Conservation (phyloP, 2,888 invertebrate genomes). For the Cheilosia impressa region DNA sequence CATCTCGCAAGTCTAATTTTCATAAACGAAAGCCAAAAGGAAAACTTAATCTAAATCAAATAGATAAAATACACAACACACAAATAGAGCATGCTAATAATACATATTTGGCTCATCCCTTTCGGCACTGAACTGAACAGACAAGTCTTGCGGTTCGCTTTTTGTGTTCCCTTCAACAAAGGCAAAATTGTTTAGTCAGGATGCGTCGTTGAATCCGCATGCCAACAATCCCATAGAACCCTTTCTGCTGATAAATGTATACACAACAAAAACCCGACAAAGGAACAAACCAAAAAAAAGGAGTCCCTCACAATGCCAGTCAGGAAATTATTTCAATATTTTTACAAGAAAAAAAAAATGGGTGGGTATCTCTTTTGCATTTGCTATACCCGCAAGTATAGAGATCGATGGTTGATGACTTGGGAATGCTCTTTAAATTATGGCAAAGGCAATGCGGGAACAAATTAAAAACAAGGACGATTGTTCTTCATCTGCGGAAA, state of each 20-base stretch:
- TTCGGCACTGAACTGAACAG: neutral
- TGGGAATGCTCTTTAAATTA: no score
- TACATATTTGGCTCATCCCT: slow-evolving; percentile 13
- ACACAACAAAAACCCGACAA: slow-evolving; percentile 19
- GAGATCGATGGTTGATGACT: no score
- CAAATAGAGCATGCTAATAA: slow-evolving; percentile 32
- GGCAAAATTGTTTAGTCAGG: slow-evolving; percentile 24
- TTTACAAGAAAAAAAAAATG: slow-evolving; percentile 11
- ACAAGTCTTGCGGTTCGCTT: slow-evolving; percentile 9
- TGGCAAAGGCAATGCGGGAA: no score
- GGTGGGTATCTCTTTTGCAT: slow-evolving; percentile 11
- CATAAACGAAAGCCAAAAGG: neutral
- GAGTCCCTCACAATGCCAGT: slow-evolving; percentile 3
- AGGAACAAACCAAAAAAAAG: slow-evolving; percentile 3
- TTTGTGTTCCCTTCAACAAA: slow-evolving; percentile 8
- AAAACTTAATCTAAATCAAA: slow-evolving; percentile 15
- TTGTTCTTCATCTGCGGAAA: no score
- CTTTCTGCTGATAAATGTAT: slow-evolving; percentile 18
- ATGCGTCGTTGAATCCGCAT: slow-evolving; percentile 18
- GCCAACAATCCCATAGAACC: slow-evolving; percentile 15
- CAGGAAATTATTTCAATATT: slow-evolving; percentile 57
- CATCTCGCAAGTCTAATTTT: neutral
- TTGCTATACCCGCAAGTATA: neutral
- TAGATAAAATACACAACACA: slow-evolving; percentile 16
- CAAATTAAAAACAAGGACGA: no score